Percentiles rank a stretch among this genome's conserved stretches.
phyloP scores from a whole-genome alignment of 2,113 vertebrate genomes.

The Holacanthus passer region DNA sequence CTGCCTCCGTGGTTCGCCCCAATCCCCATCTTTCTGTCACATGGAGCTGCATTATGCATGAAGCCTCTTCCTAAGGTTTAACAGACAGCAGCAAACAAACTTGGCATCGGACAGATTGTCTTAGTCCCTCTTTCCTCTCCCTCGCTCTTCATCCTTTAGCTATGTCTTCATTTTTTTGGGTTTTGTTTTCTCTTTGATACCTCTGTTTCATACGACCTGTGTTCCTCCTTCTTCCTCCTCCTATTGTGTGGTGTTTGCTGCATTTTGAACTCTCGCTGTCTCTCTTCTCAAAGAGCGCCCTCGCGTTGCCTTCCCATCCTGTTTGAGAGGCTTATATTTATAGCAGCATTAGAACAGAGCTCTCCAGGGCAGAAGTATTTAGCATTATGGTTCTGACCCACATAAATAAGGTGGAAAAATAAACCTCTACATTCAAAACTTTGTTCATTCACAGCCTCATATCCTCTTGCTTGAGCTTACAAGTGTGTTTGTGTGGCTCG shows the following conservation, averaged over 20 bases:
- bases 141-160: conserved; percentile 2
- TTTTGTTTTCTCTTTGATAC: background rate
- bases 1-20: conserved; percentile 33
- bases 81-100: conserved; percentile 45
- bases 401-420: conserved; percentile 43
- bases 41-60: conserved; percentile 60
- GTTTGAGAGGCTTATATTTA: conserved; percentile 63
- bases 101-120: conserved; percentile 6
- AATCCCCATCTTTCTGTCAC: conserved; percentile 55
- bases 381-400: conserved; percentile 52
- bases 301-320: conserved; percentile 28
- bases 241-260: background rate
- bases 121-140: background rate
- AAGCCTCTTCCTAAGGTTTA: conserved; percentile 47
- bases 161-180: background rate
- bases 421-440: conserved; percentile 35
- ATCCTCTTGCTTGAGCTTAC: conserved; percentile 8
- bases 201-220: conserved; percentile 15
- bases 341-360: conserved; percentile 37
- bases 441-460: conserved; percentile 11
- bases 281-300: conserved; percentile 28
- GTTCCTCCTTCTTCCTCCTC: background rate
- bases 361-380: conserved; percentile 53
- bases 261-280: conserved; percentile 21
- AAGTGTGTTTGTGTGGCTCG: conserved; percentile 11